Base-by-base conservation (phyloP, 2,888 invertebrate species). In the Tachina lurida region DNA sequence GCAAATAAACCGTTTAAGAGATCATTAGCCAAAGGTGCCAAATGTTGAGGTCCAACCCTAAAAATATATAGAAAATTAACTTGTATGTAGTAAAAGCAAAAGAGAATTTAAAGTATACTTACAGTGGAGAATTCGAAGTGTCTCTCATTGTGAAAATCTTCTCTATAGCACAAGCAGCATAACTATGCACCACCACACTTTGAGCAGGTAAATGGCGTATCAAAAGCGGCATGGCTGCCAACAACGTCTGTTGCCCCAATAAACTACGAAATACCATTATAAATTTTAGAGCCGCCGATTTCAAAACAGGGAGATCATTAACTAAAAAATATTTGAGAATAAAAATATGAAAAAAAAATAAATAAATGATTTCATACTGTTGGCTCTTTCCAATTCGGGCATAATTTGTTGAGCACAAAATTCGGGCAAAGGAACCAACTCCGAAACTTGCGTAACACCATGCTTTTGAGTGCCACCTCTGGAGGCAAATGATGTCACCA, bases 271-370 rank as follows among this genome's bases (percentile, higher is more conserved):
- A 99, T 9, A 97, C 97, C 96, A 99, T 98, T 12, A 99, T 93
- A 91, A 98, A 99, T 92, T 99, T 99, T 75, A 99, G 95, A 4
- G 98, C 97, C 92, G 99, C 99, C 0, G 99, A 98, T 92, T 98
- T 98, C 45, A 99, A 93, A 1, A 99, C 98, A 0, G 98, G 98
- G 84, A 96, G 93, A 88, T 96, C 96, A 90, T 97, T 96, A 10
- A 98, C 98, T 98, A 93, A 86, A 77, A 82, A 5, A 31, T 31
- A 83, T 7, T 13, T 49, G 4, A 39, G 73, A 47, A 39, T n/a
- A 12, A 4, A 52, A 17, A 10, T 39, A 9, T 8, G 8, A 52
- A 52, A 54, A 45, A 31, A 49, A 12, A 2, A 43, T 67, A 60
- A 31, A 7, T 31, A 31, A 31, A 39, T n/a, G 10, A 31, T 73